Percentiles rank a stretch among this genome's conserved stretches.
phyloP scores from a whole-genome alignment of 2,888 invertebrate genomes.

The Spilosoma lubricipeda region DNA sequence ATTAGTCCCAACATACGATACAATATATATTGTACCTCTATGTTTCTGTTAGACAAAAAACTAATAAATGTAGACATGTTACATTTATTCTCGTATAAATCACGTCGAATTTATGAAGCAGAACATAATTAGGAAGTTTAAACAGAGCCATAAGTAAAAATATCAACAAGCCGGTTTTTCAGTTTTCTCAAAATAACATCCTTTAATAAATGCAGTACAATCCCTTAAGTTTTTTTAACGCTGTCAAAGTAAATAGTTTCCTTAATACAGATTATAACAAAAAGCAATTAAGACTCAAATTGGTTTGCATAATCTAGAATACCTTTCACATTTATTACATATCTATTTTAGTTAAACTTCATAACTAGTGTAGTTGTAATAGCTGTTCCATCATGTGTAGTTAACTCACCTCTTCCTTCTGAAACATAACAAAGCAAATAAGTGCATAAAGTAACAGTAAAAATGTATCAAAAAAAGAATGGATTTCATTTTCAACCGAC shows the following conservation, averaged over 20 bases:
- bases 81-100: background rate
- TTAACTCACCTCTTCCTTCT: background rate
- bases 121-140: background rate
- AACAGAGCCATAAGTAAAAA: background rate
- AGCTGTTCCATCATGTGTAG: too few species aligned
- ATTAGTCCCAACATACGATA: too few species aligned
- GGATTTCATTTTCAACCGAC: too few species aligned
- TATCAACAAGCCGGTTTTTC: background rate
- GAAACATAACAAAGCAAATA: background rate
- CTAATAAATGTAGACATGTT: background rate
- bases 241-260: slow-evolving; percentile 17
- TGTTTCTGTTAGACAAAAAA: too few species aligned
- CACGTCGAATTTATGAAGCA: background rate
- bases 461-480: background rate
- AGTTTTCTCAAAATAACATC: slow-evolving; percentile 2
- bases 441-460: background rate
- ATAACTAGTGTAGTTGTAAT: too few species aligned
- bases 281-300: slow-evolving; percentile 18
- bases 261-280: slow-evolving; percentile 15
- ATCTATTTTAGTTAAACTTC: background rate
- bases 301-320: slow-evolving; percentile 14
- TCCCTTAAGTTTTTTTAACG: slow-evolving; percentile 9
- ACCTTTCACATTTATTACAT: slow-evolving; percentile 19
- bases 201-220: slow-evolving; percentile 6
- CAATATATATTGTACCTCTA: too few species aligned